Evolutionary conservation across 92 coral and sea anemone genomes (phyloP).

Genomic region (Metridium senile): DNA sequence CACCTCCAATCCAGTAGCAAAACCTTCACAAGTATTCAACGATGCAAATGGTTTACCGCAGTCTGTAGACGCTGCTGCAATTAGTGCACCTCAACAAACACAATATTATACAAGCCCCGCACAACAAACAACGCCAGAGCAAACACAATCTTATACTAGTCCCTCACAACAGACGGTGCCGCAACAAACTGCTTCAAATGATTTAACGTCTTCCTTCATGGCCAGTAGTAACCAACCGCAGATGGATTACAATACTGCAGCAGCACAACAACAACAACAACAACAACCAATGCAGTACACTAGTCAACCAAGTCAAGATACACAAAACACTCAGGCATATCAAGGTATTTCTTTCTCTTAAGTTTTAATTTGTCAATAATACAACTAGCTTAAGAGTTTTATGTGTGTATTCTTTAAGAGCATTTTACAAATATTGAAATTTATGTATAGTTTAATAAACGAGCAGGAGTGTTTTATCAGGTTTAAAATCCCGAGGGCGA

Average conservation of each 20-base stretch:
- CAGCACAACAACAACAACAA: slow-evolving; percentile 29
- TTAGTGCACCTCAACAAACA: neutral
- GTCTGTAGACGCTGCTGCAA: slow-evolving; percentile 1
- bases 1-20: neutral
- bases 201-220: neutral
- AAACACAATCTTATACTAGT: neutral
- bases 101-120: neutral
- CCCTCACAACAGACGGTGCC: neutral
- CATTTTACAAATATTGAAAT: too few species aligned
- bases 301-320: slow-evolving; percentile 7
- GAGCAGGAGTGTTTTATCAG: too few species aligned
- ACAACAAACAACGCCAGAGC: neutral
- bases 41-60: slow-evolving; percentile 2
- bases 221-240: neutral
- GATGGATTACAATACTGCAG: slow-evolving; percentile 12
- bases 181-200: slow-evolving; percentile 7
- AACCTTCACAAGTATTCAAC: neutral
- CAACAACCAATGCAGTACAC: slow-evolving; percentile 16
- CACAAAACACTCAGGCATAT: neutral
- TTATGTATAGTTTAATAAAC: too few species aligned
- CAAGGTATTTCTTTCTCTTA: slow-evolving; percentile 1
- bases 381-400: too few species aligned
- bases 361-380: neutral
- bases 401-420: too few species aligned
- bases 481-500: too few species aligned